These are phyloP conservation scores for Polietes domitor DNA, from an alignment of 2,888 invertebrate genomes.

Conservation along the genomic window DNA sequence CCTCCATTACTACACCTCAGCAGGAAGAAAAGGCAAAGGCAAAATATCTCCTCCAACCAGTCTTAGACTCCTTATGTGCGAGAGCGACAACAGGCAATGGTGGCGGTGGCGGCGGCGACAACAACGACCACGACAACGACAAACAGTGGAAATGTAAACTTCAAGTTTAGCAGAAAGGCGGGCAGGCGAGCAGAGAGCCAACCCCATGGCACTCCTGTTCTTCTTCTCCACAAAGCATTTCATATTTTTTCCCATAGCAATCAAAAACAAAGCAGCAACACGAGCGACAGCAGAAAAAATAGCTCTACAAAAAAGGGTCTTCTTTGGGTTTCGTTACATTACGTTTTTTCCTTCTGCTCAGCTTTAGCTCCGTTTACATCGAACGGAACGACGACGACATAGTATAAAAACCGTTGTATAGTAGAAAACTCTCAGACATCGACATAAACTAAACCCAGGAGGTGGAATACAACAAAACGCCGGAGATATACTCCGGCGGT, in stretches of 20 bases:
- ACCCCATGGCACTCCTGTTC: not conserved
- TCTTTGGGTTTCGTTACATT: conserved; percentile 13
- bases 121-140: not conserved
- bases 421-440: conserved; percentile 22
- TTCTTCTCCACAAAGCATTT: not conserved
- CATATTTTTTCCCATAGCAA: not conserved
- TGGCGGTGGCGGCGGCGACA: not conserved
- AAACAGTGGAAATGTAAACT: not conserved
- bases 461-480: conserved; percentile 12
- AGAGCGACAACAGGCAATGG: not conserved
- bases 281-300: conserved; percentile 1
- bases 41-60: conserved; percentile 35
- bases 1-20: not conserved
- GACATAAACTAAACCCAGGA: conserved; percentile 17
- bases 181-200: not conserved
- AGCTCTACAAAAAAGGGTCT: conserved; percentile 24
- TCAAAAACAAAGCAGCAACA: conserved; percentile 7
- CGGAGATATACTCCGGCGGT: conserved; percentile 9
- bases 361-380: conserved; percentile 14
- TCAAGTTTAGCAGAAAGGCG: not conserved
- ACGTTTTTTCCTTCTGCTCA: conserved; percentile 7
- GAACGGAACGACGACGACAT: conserved; percentile 4
- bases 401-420: not conserved
- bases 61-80: conserved; percentile 20
- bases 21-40: conserved; percentile 3